These are phyloP conservation scores for Malurus melanocephalus DNA, from an alignment of 2,113 vertebrate genomes.

Conservation along the genomic window DNA sequence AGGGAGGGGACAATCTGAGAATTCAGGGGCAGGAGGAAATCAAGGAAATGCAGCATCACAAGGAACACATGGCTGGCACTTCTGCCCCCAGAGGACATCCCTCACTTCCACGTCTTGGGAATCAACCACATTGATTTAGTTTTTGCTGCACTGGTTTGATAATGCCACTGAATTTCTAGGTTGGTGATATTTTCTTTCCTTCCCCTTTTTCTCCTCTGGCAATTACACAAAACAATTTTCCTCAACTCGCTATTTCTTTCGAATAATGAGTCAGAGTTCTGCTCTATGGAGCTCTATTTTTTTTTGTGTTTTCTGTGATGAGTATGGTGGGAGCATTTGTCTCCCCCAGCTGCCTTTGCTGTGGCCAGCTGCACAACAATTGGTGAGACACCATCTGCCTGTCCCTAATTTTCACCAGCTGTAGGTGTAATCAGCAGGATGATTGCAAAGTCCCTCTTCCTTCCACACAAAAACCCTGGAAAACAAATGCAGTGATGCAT, in stretches of 20 bases:
- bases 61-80: accelerated
- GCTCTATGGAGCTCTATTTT: background rate
- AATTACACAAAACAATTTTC: background rate
- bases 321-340: background rate
- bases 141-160: background rate
- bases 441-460: background rate
- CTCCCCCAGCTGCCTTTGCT: background rate
- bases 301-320: background rate
- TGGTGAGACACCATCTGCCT: constrained; percentile 45
- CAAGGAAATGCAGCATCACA: background rate
- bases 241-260: background rate
- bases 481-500: background rate
- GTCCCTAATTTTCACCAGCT: constrained; percentile 33
- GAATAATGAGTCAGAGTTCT: background rate
- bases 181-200: background rate
- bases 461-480: background rate
- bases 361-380: constrained; percentile 57
- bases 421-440: constrained; percentile 40
- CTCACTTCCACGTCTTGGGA: background rate
- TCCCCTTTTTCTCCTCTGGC: background rate
- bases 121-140: background rate
- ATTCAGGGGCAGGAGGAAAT: background rate
- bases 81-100: background rate
- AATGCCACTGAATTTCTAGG: background rate
- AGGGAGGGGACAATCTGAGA: background rate